Base-by-base conservation (phyloP, 2,113 vertebrate species). In the Channa argus region DNA sequence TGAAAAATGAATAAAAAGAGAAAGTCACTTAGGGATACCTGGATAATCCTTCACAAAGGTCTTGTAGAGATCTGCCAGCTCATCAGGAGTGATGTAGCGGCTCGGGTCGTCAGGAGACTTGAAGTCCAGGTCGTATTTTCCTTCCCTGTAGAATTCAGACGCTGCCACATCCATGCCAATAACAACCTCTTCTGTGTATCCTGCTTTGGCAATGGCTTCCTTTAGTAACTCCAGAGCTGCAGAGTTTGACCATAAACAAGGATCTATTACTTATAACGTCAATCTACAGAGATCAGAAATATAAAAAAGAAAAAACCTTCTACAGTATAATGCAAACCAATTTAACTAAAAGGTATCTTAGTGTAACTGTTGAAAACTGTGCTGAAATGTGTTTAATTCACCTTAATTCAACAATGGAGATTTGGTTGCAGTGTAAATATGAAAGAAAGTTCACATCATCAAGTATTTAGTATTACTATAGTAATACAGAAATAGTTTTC, bases 91-190 rank as follows among this genome's bases (percentile, higher is more conserved):
- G 88, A 98, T 98, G 86, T 98, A 94, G 81, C 97, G 94, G 90
- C 89, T 95, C 52, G 96, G 89, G 33, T 99, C 95, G 33, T 98
- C 97, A 0, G 97, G 96, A 36, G 98, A 98, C 94, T 99, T 99
- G 94, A 99, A 99, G 91, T 99, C 97, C 94, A 99, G 90, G 90
- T 99, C 97, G 0, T 99, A 99, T 62, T 97, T 97, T 8, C 97
- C 97, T 0, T 96, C 92, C 0, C 95, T 89, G 90, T 92, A 97
- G 92, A 99, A 99, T 82, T 99, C 97, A 0, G 97, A 99, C 0
- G 98, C 98, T 0, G 98, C 98, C 41, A 99, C 97, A 2, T 99
- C 98, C 98, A 99, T 99, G 70, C 98, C 97, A 0, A 99, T 98
- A 61, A 99, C 96, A 3, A 99, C 91, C 91, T 99, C 92, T 1